Evolutionary conservation across 2,113 vertebrate genomes (phyloP).

Genomic region (Porphyrio hochstetteri): DNA sequence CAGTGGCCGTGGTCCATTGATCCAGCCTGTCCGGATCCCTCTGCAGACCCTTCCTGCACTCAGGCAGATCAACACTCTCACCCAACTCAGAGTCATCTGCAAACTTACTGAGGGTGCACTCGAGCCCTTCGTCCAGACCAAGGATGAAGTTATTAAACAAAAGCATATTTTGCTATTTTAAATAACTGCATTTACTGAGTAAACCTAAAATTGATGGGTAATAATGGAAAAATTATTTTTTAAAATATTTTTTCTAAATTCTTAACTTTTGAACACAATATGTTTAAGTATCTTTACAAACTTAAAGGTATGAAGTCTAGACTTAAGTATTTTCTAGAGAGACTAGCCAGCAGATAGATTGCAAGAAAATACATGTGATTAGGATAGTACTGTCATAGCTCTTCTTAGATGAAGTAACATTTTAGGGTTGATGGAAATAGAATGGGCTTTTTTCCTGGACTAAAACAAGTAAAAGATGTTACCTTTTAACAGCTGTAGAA

Average conservation of each 20-base stretch:
- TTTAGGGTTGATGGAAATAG: neutral
- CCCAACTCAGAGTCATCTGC: neutral
- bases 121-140: fast-evolving
- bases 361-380: neutral
- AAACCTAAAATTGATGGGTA: neutral
- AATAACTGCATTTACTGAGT: neutral
- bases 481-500: neutral
- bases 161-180: neutral
- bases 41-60: neutral
- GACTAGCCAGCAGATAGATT: neutral
- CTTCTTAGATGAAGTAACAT: neutral
- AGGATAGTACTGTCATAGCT: neutral
- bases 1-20: fast-evolving
- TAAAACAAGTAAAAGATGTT: neutral
- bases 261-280: neutral
- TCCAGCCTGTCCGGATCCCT: neutral
- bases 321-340: neutral
- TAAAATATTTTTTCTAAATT: neutral
- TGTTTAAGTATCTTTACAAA: neutral
- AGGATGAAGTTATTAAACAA: neutral
- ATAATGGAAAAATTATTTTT: neutral
- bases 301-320: neutral
- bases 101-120: neutral
- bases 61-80: fast-evolving
- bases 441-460: neutral